A percentile compares a stretch with the other conserved stretches of the same genome.
Evolutionary conservation across 2,113 vertebrate genomes (phyloP).

Genomic region (Argyrosomus japonicus): DNA sequence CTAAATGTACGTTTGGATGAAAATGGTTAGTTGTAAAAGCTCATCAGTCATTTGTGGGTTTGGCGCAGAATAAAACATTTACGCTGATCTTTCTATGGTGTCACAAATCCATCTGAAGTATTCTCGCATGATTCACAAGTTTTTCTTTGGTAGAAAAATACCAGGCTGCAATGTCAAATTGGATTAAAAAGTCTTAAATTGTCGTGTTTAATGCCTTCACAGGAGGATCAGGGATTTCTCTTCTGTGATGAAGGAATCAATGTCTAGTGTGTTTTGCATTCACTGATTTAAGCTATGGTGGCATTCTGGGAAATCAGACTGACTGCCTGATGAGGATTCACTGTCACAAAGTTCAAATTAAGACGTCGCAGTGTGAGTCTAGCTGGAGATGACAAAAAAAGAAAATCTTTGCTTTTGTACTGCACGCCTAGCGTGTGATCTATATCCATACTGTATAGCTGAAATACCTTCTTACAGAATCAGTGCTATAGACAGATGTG

Average conservation of each 20-base stretch:
- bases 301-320: conserved; percentile 64
- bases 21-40: conserved; percentile 1
- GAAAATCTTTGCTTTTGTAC: conserved; percentile 3
- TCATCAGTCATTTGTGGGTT: conserved; percentile 3
- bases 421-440: not conserved
- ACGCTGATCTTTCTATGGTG: not conserved
- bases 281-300: conserved; percentile 22
- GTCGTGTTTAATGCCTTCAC: conserved; percentile 34
- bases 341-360: conserved; percentile 55
- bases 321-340: conserved; percentile 45
- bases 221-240: conserved; percentile 19
- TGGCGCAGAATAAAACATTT: too few species aligned
- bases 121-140: not conserved
- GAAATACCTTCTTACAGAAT: not conserved
- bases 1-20: not conserved
- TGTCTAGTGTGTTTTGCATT: conserved; percentile 30
- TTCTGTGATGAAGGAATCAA: conserved; percentile 44
- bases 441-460: not conserved
- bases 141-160: not conserved
- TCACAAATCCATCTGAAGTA: not conserved
- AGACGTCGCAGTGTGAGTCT: conserved; percentile 32
- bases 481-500: not conserved
- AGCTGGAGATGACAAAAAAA: not conserved
- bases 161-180: conserved; percentile 1
- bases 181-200: conserved; percentile 36